These are phyloP conservation scores for Noctua janthe DNA, from an alignment of 2,888 invertebrate genomes.

Conservation along the genomic window DNA sequence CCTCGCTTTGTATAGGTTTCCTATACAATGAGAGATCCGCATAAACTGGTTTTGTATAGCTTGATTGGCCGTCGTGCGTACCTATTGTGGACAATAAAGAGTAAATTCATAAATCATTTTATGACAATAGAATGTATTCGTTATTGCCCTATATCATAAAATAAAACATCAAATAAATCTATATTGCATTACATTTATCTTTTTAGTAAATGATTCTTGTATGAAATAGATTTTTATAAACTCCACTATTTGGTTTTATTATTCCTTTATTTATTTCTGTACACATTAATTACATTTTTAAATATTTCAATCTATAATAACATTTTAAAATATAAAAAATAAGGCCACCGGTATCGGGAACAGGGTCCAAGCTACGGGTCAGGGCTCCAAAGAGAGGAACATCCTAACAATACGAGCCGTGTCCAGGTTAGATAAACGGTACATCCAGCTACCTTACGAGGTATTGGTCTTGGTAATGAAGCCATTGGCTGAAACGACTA, in stretches of 20 bases:
- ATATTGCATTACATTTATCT: conserved; percentile 4
- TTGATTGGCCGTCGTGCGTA: too few species aligned
- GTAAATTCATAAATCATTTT: not conserved
- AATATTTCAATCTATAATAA: too few species aligned
- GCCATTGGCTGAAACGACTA: not conserved
- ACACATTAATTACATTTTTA: not conserved
- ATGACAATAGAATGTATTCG: not conserved
- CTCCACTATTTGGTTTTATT: not conserved
- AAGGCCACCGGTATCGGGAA: not conserved
- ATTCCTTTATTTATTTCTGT: not conserved
- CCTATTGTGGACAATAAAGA: not conserved
- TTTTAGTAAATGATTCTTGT: not conserved
- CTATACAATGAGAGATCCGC: too few species aligned
- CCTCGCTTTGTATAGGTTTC: too few species aligned
- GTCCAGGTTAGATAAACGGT: too few species aligned
- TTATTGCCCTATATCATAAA: not conserved
- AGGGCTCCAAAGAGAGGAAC: too few species aligned
- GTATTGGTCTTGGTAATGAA: not conserved
- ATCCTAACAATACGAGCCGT: too few species aligned
- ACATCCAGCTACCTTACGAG: too few species aligned
- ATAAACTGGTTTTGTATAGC: too few species aligned
- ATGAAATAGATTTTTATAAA: conserved; percentile 18
- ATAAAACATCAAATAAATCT: conserved; percentile 7
- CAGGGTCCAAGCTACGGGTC: not conserved
- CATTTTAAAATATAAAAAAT: too few species aligned